A percentile compares a stretch with the other conserved stretches of the same genome.
Conservation (phyloP, 2,888 invertebrate species). For the Podabrus alpinus region DNA sequence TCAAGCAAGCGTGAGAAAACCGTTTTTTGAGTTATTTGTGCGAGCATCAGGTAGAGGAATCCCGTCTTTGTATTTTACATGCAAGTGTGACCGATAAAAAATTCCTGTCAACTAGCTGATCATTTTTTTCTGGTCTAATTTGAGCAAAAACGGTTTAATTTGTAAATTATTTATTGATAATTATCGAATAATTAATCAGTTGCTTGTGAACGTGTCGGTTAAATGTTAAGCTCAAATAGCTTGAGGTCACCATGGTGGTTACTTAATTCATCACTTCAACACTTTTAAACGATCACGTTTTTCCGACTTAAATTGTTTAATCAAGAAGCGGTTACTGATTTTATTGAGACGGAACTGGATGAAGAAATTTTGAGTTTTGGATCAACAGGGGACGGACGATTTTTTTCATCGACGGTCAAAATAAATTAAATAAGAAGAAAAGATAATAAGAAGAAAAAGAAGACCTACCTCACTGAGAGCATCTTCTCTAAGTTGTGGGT, state of each 20-base stretch:
- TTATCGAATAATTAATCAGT: conserved; percentile 14
- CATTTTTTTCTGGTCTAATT: not conserved
- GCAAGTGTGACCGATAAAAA: not conserved
- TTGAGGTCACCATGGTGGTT: not conserved
- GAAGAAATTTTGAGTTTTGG: not conserved
- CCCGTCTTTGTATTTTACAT: not conserved
- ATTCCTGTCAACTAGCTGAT: not conserved
- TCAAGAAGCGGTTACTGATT: not conserved
- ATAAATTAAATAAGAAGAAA: not conserved
- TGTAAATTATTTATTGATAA: not conserved
- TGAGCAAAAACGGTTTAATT: not conserved
- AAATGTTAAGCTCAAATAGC: not conserved
- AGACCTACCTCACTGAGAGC: not conserved
- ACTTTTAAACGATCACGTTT: conserved; percentile 3
- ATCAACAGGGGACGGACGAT: not conserved
- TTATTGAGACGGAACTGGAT: not conserved
- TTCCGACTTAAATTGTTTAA: not conserved
- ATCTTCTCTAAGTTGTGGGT: not conserved
- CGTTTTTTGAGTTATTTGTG: not conserved
- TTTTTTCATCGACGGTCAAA: not conserved
- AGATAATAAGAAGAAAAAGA: not conserved
- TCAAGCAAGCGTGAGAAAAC: not conserved
- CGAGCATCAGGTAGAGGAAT: not conserved
- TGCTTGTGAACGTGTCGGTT: conserved; percentile 11
- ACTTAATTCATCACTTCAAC: conserved; percentile 3